Percentiles rank a stretch among this genome's conserved stretches.
Evolutionary conservation across 2,888 invertebrate species (phyloP).

Genomic region (Sarcophaga rosellei): DNA sequence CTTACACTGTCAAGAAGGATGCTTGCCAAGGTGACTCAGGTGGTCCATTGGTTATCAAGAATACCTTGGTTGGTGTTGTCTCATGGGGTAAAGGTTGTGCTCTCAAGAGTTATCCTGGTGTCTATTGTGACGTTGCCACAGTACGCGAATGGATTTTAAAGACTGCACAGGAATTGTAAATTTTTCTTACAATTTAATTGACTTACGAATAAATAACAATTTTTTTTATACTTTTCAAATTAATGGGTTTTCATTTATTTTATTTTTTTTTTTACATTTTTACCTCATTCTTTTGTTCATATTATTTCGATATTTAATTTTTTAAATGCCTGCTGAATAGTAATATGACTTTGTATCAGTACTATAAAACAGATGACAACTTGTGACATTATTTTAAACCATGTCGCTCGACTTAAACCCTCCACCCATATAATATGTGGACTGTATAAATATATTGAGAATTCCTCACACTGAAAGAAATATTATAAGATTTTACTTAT

Average conservation of each 20-base stretch:
- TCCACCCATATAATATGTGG: neutral
- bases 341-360: slow-evolving; percentile 56
- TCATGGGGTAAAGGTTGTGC: slow-evolving; percentile 80
- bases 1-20: slow-evolving; percentile 74
- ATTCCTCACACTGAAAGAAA: slow-evolving; percentile 53
- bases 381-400: slow-evolving; percentile 48
- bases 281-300: slow-evolving; percentile 15
- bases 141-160: slow-evolving; percentile 71
- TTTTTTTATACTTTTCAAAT: too few relatives aligned
- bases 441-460: slow-evolving; percentile 37
- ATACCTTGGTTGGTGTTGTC: slow-evolving; percentile 76
- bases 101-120: slow-evolving; percentile 64
- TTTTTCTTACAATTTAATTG: neutral
- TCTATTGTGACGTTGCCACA: slow-evolving; percentile 70
- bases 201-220: too few relatives aligned
- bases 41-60: slow-evolving; percentile 76
- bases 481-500: neutral
- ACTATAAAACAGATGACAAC: slow-evolving; percentile 31
- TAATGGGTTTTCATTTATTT: too few relatives aligned
- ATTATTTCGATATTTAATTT: slow-evolving; percentile 29
- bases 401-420: slow-evolving; percentile 32
- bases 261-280: neutral
- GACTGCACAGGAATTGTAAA: slow-evolving; percentile 63
- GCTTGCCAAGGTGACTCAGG: slow-evolving; percentile 81
- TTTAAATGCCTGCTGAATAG: slow-evolving; percentile 10